Base-by-base conservation (phyloP, 2,113 vertebrate species). In the Probosciger aterrimus region DNA sequence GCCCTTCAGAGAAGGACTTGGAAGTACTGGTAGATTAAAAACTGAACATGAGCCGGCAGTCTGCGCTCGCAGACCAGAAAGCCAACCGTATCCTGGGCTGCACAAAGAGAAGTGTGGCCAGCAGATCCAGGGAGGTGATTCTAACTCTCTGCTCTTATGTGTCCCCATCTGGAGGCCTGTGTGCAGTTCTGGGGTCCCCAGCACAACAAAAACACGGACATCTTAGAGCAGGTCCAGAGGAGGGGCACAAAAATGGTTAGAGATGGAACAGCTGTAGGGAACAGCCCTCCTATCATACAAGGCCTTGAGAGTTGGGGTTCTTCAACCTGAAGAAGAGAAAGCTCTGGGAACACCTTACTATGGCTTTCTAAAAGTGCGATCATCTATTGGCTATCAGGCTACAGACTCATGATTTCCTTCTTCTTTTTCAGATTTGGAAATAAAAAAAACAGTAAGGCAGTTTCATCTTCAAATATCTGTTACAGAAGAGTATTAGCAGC, bases 51-150 rank as follows among this genome's bases (percentile, higher is more conserved):
- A 44, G 6, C 43, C 10, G 3, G 46, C 27, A 23, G 63, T 10
- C 24, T 5, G 18, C 2, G 3, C 25, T 52, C 0, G 0, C 62
- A 76, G n/a, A 24, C 19, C n/a, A 67, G 28, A 91, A 20, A 64
- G 28, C 30, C 33, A 64, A 25, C 2, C 0, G 0, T 24, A 2
- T 16, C 37, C 70, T 39, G 41, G 33, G 20, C 27, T 65, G 23
- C 3, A 1, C 22, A 24, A 33, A 82, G 71, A 86, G 23, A 35
- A 71, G 5, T 0, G 0, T 2, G 12, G 52, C 22, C n/a, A 22
- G 22, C 5, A 33, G n/a, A 11, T 0, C 0, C 1, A 71, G 16
- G 37, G 28, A 53, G 10, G 37, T 16, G 28, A 80, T 52, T 22
- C 31, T 75, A 2, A 6, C 11, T 19, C 22, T 49, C 14, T 2